A percentile compares a stretch with the other conserved stretches of the same genome.
Evolutionary conservation across 2,113 vertebrate species (phyloP).

Genomic region (Struthio camelus): DNA sequence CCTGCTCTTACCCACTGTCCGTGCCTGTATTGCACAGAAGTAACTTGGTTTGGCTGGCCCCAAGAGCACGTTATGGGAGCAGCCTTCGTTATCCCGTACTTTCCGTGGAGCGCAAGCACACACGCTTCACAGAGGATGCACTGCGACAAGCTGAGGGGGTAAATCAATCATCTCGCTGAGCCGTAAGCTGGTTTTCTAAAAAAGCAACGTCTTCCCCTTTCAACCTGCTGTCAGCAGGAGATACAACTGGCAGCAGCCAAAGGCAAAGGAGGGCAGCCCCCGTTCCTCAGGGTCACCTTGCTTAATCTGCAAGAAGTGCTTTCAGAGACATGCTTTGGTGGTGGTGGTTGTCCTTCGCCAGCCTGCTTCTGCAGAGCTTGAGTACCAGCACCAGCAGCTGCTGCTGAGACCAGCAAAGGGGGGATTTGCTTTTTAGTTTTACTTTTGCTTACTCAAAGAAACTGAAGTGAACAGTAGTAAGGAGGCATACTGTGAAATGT

Average conservation of each 20-base stretch:
- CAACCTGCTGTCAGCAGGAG: background rate
- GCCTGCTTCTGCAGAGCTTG: background rate
- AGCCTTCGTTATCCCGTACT: background rate
- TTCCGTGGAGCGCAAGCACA: background rate
- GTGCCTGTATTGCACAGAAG: rapidly evolving
- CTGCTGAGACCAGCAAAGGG: background rate
- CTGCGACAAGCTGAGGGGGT: background rate
- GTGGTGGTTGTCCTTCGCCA: background rate
- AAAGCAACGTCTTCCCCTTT: background rate
- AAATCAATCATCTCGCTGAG: constrained; percentile 9
- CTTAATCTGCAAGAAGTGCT: constrained; percentile 1
- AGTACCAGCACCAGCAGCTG: background rate
- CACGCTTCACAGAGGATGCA: background rate
- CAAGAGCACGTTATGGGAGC: background rate
- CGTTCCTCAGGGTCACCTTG: background rate
- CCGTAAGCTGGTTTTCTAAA: background rate
- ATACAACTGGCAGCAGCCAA: background rate
- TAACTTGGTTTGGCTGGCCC: background rate
- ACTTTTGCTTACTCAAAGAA: background rate
- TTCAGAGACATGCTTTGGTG: background rate
- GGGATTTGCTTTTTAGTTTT: background rate
- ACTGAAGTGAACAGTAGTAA: background rate
- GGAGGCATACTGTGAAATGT: background rate
- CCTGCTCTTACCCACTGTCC: background rate
- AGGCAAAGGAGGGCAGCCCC: background rate